A percentile compares a stretch with the other conserved stretches of the same genome.
These are phyloP conservation scores for Morpho deidamia DNA, from an alignment of 2,888 invertebrate species.

Conservation along the genomic window DNA sequence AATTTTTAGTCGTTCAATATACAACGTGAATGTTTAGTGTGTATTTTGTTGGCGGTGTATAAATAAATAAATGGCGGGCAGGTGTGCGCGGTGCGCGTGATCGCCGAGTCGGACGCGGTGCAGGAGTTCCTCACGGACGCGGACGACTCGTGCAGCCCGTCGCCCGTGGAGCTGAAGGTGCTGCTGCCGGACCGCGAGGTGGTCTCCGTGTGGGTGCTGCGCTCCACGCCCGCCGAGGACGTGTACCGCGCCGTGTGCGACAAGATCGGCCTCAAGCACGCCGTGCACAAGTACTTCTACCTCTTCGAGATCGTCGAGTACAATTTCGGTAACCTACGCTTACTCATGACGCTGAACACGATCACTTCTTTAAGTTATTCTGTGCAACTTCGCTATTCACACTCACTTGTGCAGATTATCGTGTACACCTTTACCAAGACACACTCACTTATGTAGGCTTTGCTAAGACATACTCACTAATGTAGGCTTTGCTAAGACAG, in stretches of 20 bases:
- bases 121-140: slow-evolving; percentile 98
- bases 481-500: too few species aligned
- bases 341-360: too few species aligned
- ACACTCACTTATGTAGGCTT: too few species aligned
- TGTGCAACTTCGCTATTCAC: too few species aligned
- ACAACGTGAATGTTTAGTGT: too few species aligned
- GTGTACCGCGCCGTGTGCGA: slow-evolving; percentile 93
- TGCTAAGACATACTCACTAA: too few species aligned
- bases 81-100: slow-evolving; percentile 97
- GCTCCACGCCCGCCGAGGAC: slow-evolving; percentile 93
- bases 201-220: slow-evolving; percentile 91
- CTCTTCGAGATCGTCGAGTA: slow-evolving; percentile 98
- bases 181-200: slow-evolving; percentile 95
- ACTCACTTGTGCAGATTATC: too few species aligned
- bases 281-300: slow-evolving; percentile 94
- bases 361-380: too few species aligned
- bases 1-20: too few species aligned
- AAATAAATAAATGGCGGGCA: too few species aligned
- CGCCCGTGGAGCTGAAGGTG: slow-evolving; percentile 86
- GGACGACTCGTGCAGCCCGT: slow-evolving; percentile 88
- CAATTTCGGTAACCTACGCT: slow-evolving; percentile 88
- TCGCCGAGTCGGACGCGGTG: slow-evolving; percentile 97
- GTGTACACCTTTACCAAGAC: too few species aligned
- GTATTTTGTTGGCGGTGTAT: too few species aligned
- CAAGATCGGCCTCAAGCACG: slow-evolving; percentile 88